Evolutionary conservation across 2,113 vertebrate species (phyloP).

Genomic region (Phalacrocorax aristotelis): DNA sequence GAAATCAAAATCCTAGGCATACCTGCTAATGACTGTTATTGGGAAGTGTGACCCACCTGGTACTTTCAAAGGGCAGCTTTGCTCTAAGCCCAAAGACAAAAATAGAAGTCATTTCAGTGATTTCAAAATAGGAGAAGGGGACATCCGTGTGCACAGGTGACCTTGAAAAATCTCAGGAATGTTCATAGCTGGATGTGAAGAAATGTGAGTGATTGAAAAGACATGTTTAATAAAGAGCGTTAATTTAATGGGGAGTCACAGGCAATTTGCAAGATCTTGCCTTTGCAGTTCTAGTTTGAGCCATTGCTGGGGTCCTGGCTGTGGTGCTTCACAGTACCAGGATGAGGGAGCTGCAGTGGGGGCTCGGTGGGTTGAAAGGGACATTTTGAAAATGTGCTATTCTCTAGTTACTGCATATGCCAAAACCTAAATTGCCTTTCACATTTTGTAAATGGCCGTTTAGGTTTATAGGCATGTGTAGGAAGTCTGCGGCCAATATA

Average conservation of each 20-base stretch:
- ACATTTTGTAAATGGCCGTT: not conserved
- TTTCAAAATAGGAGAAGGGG: not conserved
- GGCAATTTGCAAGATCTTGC: not conserved
- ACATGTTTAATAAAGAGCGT: not conserved
- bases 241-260: not conserved
- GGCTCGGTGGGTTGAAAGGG: not conserved
- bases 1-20: not conserved
- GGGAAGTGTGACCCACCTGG: not conserved
- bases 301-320: not conserved
- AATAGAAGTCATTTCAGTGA: not conserved
- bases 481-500: not conserved
- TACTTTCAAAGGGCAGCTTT: not conserved
- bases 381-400: not conserved
- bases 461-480: not conserved
- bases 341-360: not conserved
- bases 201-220: not conserved
- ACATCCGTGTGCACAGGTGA: not conserved
- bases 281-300: not conserved
- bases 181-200: fast-evolving
- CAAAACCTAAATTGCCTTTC: not conserved
- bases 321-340: fast-evolving
- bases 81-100: not conserved
- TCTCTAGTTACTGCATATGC: not conserved
- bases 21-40: not conserved
- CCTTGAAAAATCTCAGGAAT: not conserved